These are phyloP conservation scores for Hirudinaria manillensis DNA, from an alignment of 2,888 invertebrate genomes.

Conservation along the genomic window DNA sequence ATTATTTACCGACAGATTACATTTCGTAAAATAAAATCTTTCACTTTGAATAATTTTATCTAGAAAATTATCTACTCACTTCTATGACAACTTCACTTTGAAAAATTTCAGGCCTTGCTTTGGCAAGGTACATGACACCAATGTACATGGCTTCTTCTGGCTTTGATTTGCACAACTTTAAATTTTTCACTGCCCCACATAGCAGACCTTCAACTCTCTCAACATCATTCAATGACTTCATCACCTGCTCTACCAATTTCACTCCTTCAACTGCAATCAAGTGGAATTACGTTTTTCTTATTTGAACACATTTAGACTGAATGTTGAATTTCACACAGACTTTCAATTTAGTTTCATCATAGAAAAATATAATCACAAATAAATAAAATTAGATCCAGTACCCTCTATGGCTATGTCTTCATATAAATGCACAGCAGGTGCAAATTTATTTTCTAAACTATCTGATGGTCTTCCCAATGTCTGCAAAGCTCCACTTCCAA, in stretches of 20 bases:
- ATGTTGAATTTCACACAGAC: constrained; percentile 15
- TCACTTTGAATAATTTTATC: not conserved
- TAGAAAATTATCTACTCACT: constrained; percentile 47
- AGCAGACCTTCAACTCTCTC: constrained; percentile 69
- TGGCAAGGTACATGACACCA: constrained; percentile 72
- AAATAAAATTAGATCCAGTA: constrained; percentile 33
- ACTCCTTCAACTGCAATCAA: constrained; percentile 64
- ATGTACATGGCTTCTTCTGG: constrained; percentile 74
- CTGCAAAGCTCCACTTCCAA: constrained; percentile 46
- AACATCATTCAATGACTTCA: constrained; percentile 71
- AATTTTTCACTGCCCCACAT: constrained; percentile 78
- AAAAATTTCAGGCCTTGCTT: constrained; percentile 66
- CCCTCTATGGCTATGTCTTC: constrained; percentile 65
- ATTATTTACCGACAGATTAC: not conserved
- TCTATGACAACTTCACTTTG: constrained; percentile 54
- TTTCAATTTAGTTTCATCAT: constrained; percentile 2
- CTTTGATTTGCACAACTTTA: constrained; percentile 73
- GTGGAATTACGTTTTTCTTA: not conserved
- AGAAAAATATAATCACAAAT: constrained; percentile 12
- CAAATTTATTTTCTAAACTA: constrained; percentile 41
- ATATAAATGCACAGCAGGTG: constrained; percentile 44
- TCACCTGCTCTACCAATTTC: constrained; percentile 69
- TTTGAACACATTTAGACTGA: not conserved
- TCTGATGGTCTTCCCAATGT: constrained; percentile 44
- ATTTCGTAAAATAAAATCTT: no score